A percentile compares a stretch with the other conserved stretches of the same genome.
Conservation (phyloP, 1,140 invertebrate species). For the Euura lappo region DNA sequence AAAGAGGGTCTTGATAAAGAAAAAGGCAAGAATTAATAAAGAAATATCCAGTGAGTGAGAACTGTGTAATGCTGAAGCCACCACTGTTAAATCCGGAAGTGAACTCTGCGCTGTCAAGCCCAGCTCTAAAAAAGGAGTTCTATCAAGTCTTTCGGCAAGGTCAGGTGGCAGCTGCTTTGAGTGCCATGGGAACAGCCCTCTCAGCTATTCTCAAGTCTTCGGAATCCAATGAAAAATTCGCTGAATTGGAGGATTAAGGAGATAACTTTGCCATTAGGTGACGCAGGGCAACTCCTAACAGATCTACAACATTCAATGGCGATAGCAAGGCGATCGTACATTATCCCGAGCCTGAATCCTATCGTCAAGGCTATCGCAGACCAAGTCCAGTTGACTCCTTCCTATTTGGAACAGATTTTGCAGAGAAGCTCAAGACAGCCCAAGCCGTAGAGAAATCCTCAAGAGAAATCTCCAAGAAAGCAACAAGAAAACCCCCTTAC, state of each 20-base stretch:
- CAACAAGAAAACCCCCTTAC: background rate
- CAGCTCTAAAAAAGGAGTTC: background rate
- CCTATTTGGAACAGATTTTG: constrained; percentile 18
- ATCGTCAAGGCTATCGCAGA: constrained; percentile 13
- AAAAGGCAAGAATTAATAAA: background rate
- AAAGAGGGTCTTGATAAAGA: background rate
- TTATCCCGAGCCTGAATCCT: constrained; percentile 11
- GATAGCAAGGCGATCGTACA: constrained; percentile 6
- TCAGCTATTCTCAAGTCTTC: background rate
- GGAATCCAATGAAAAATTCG: background rate
- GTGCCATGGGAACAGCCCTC: constrained; percentile 8
- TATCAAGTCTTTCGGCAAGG: background rate
- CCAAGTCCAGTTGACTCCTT: constrained; percentile 15
- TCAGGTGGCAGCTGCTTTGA: constrained; percentile 6
- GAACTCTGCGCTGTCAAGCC: background rate
- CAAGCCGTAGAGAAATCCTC: constrained; percentile 15
- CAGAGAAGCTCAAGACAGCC: constrained; percentile 17
- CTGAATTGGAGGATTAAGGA: background rate
- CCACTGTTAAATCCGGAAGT: background rate
- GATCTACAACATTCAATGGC: constrained; percentile 14
- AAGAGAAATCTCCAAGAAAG: constrained; percentile 7
- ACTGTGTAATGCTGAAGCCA: background rate
- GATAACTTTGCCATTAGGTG: background rate
- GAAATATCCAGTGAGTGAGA: background rate
- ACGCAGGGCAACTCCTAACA: constrained; percentile 10